Base-by-base conservation (phyloP, 2,797 vertebrate genomes). In the Synanceia verrucosa region DNA sequence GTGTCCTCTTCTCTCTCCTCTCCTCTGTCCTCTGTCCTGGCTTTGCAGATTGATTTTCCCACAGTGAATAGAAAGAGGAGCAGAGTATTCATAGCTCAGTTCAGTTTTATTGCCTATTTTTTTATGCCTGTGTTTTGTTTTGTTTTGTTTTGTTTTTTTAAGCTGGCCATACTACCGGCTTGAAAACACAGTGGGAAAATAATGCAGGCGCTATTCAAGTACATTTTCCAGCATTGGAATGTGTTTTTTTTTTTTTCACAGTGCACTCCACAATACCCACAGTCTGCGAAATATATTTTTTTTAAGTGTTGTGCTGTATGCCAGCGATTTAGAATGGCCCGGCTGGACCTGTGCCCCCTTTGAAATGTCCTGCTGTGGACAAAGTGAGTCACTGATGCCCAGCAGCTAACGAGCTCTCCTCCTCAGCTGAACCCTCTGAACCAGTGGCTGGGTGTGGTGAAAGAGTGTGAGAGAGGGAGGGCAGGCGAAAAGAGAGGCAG, bases 341-440 rank as follows among this genome's bases (percentile, higher is more conserved):
- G 65, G 48, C 55, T 89, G 85, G 85, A 78, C 58, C 48, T 12
- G 26, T 77, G 65, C 88, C 85, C 59, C 61, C 57, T 78, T 81
- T 84, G 63, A 84, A 86, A 82, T 57, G 68, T 76, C 73, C 84
- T 75, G 61, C 80, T 83, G 76, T 66, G 86, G 90, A 81, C 84
- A 84, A 82, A 89, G 66, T 92, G 88, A 93, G 82, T 93, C 87
- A 90, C 82, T 77, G 79, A 87, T 88, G 86, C 83, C 86, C 88
- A 75, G 72, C 70, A 66, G 70, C 79, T 64, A 53, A 67, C 52
- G 76, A 78, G 71, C 73, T 67, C 83, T 87, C 84, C 78, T 86
- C 77, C 79, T 81, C 63, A 46, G 70, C 73, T 90, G 84, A 89
- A 89, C 90, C 84, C 84, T 79, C 83, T 91, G 88, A 90, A 90